Percentiles rank a stretch among this genome's conserved stretches.
phyloP scores from a whole-genome alignment of 2,113 vertebrate species.

The Toxotes chatareus region DNA sequence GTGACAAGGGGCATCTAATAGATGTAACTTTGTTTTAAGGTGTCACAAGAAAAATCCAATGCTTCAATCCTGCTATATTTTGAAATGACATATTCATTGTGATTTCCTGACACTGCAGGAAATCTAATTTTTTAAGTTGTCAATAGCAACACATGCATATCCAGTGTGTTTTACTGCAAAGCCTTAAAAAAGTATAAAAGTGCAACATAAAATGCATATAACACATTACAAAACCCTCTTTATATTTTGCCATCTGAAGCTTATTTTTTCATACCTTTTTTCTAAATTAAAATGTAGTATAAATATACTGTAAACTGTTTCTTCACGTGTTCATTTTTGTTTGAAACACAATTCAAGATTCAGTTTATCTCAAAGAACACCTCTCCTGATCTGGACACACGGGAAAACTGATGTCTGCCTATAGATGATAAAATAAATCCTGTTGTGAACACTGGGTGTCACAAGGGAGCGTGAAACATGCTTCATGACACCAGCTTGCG shows the following conservation, averaged over 20 bases:
- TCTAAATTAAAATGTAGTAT: neutral
- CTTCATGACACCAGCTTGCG: constrained; percentile 62
- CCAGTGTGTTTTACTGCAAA: neutral
- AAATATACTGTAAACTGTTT: constrained; percentile 9
- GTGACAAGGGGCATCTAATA: neutral
- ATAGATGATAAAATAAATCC: constrained; percentile 61
- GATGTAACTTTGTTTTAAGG: neutral
- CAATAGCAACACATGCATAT: neutral
- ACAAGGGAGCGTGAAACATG: constrained; percentile 55
- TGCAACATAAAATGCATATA: neutral
- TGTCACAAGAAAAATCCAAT: constrained; percentile 6
- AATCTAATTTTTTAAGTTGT: too few relatives aligned
- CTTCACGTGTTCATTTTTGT: neutral
- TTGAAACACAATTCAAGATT: constrained; percentile 14
- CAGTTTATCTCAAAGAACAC: constrained; percentile 19
- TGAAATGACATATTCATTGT: neutral
- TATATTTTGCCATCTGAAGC: neutral
- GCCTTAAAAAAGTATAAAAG: neutral
- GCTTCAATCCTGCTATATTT: constrained; percentile 2
- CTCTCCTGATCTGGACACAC: constrained; percentile 23
- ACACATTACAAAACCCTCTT: neutral
- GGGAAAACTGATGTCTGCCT: constrained; percentile 43
- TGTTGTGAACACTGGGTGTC: constrained; percentile 29
- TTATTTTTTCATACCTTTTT: constrained; percentile 9
- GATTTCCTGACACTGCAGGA: neutral